Evolutionary conservation across 2,797 vertebrate genomes (phyloP).

Genomic region (Pseudochirops cupreus): DNA sequence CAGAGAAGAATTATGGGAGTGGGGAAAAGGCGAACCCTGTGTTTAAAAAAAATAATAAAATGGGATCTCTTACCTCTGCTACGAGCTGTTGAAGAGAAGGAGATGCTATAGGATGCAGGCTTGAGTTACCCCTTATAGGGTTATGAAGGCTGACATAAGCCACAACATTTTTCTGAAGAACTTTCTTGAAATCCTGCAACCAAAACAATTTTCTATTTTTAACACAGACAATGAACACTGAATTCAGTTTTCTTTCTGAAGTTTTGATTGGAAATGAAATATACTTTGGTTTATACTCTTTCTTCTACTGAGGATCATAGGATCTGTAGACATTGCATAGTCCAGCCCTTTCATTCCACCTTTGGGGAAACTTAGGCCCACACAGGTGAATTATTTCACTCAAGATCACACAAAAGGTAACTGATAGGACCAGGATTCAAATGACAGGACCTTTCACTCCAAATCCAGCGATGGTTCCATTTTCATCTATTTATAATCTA

Average conservation of each 20-base stretch:
- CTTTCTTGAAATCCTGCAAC: constrained; percentile 90
- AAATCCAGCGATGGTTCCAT: neutral
- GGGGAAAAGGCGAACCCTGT: accelerated
- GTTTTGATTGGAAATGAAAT: neutral
- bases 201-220: constrained; percentile 59
- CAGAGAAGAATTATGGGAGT: neutral
- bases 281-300: neutral
- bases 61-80: constrained; percentile 87
- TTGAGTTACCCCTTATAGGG: constrained; percentile 89
- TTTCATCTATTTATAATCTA: neutral
- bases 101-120: constrained; percentile 89
- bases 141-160: constrained; percentile 93
- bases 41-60: neutral
- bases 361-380: neutral
- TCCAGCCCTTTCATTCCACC: neutral
- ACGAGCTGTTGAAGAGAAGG: constrained; percentile 93
- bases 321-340: neutral
- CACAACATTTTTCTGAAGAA: constrained; percentile 92
- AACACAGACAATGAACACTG: constrained; percentile 11
- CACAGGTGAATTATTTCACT: neutral
- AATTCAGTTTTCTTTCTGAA: neutral
- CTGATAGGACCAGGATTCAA: neutral
- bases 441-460: neutral
- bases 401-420: neutral
- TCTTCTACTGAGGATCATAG: neutral